These are phyloP conservation scores for Scomber scombrus DNA, from an alignment of 2,113 vertebrate species.

Conservation along the genomic window DNA sequence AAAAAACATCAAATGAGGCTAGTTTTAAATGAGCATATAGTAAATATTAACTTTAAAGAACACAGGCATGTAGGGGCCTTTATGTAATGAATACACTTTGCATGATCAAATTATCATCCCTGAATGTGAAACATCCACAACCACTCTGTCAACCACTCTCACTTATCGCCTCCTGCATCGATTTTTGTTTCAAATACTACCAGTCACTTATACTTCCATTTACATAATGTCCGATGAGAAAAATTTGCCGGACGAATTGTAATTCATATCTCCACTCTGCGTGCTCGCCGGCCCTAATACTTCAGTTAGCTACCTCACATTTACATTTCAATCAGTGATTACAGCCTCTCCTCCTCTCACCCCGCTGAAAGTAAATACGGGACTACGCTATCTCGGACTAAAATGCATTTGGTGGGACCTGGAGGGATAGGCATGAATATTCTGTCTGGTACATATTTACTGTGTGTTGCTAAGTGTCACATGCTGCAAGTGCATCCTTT, in stretches of 20 bases:
- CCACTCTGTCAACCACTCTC: constrained; percentile 73
- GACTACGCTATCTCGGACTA: constrained; percentile 59
- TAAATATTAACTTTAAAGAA: constrained; percentile 56
- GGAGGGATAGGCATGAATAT: constrained; percentile 66
- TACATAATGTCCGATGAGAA: constrained; percentile 82
- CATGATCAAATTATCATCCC: constrained; percentile 74
- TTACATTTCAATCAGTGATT: constrained; percentile 82
- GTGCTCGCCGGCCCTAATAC: constrained; percentile 58
- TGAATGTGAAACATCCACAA: constrained; percentile 69
- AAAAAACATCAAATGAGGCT: background rate
- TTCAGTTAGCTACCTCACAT: constrained; percentile 76
- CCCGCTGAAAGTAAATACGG: constrained; percentile 71
- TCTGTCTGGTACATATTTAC: constrained; percentile 60
- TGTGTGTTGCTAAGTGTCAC: constrained; percentile 52
- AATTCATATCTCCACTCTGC: constrained; percentile 78
- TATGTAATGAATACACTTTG: constrained; percentile 71
- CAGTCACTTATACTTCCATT: constrained; percentile 79
- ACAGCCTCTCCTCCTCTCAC: constrained; percentile 70
- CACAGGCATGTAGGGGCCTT: constrained; percentile 34
- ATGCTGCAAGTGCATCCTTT: constrained; percentile 62
- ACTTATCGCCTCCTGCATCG: constrained; percentile 78
- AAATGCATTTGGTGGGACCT: constrained; percentile 60
- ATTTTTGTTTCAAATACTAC: constrained; percentile 79
- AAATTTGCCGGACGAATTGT: constrained; percentile 76
- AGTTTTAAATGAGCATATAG: constrained; percentile 10